Conservation (phyloP, 2,797 vertebrate species). For the Squalus acanthias region DNA sequence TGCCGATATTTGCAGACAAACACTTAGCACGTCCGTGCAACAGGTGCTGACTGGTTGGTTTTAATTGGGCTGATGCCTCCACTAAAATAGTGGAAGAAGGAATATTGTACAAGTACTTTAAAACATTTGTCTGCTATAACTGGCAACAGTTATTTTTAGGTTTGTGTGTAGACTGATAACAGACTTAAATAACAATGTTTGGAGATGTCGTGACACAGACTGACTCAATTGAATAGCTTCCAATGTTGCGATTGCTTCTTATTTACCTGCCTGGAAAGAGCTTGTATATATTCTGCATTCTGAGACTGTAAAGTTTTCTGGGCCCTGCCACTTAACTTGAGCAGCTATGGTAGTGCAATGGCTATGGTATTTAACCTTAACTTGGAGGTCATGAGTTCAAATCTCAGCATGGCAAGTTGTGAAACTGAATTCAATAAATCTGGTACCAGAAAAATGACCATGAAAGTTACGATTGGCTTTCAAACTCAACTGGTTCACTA, state of each 20-base stretch:
- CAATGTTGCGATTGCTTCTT: too few species aligned
- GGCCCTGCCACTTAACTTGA: too few species aligned
- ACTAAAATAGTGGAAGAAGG: background rate
- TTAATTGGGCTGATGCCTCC: background rate
- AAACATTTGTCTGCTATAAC: background rate
- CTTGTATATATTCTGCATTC: too few species aligned
- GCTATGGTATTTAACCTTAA: background rate
- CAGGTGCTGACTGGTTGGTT: background rate
- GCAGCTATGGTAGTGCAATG: background rate
- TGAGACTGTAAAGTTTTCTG: too few species aligned
- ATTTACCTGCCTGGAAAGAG: too few species aligned
- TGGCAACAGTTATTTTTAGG: background rate
- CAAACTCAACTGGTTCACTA: background rate
- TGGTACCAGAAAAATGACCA: background rate
- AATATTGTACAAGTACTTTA: background rate
- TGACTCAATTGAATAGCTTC: background rate
- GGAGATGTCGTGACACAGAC: background rate
- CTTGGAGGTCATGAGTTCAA: background rate
- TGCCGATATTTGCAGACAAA: background rate
- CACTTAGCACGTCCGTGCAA: background rate
- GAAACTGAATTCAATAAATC: background rate
- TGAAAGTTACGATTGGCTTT: background rate
- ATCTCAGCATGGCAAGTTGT: background rate
- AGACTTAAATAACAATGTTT: background rate
- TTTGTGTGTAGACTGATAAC: background rate